Evolutionary conservation across 1,140 invertebrate genomes (phyloP).

Genomic region (Ceratina australensis): DNA sequence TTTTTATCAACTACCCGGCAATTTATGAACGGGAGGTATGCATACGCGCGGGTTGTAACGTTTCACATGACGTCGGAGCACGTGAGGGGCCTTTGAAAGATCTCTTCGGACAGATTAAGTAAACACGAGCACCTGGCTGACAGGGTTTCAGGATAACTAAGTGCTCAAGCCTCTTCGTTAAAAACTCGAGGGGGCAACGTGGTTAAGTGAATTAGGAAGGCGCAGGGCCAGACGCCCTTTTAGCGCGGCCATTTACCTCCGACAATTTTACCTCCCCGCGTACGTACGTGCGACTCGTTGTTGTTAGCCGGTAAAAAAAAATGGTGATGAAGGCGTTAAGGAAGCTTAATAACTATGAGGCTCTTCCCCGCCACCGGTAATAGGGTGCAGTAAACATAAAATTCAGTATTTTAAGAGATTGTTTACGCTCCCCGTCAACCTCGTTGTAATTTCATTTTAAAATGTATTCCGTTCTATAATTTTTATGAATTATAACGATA

Average conservation of each 20-base stretch:
- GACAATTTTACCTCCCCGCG: conserved; percentile 41
- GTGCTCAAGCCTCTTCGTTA: conserved; percentile 56
- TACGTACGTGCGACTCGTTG: neutral
- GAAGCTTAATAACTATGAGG: neutral
- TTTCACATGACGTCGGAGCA: neutral
- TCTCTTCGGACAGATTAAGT: conserved; percentile 39
- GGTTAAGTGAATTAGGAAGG: conserved; percentile 61
- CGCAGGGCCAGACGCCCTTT: conserved; percentile 53
- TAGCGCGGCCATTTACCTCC: conserved; percentile 57
- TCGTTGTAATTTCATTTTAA: too few species aligned
- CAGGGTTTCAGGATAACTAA: conserved; percentile 42
- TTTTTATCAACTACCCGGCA: neutral
- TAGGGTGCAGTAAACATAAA: neutral
- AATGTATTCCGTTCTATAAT: too few species aligned
- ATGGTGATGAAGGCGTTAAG: neutral
- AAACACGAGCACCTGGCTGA: conserved; percentile 28
- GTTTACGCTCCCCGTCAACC: too few species aligned
- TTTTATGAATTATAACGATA: too few species aligned
- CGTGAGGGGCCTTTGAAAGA: conserved; percentile 14
- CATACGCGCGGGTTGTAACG: neutral
- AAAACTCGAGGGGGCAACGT: conserved; percentile 56
- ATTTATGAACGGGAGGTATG: too few species aligned
- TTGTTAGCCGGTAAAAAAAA: conserved; percentile 18
- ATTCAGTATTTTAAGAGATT: neutral
- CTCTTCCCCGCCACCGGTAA: neutral